Evolutionary conservation across 2,113 vertebrate genomes (phyloP), one percentile per base, ranked within the genome.

Genomic region (Lycaon pictus): DNA sequence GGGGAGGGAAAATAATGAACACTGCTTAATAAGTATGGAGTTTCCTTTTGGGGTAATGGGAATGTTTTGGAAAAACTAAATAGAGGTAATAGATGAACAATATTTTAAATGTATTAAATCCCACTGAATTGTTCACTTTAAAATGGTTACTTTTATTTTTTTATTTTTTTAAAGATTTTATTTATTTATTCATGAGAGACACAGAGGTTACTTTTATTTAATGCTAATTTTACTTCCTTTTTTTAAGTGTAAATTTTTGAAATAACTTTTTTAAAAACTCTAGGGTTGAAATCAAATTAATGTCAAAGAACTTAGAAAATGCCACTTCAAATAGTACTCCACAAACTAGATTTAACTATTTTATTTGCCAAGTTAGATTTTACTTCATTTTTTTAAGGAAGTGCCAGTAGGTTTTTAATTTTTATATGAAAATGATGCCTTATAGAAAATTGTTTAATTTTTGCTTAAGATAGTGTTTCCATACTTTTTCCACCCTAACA

Each of bases 401-500:
- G 62, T 32, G 71, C 2, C 63, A 55, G 32, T 43, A 87, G 87
- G 37, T 25, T 72, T 62, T 11, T 81, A 71, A 7, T 37, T 63
- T 71, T 90, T 77, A 95, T 37, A 95, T 85, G 77, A 90, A 56
- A 77, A 85, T 95, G 32, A n/a, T 82, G 27, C 32, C 25, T 62
- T 74, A 35, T 13, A 51, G 19, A 48, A 13, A 74, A 23, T 7
- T 63, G 27, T 63, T 72, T 53, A 53, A 27, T 63, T 92, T 81
- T 55, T 95, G n/a, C 72, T 72, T 27, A 19, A 81, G 43, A 63
- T 20, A 81, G 62, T 43, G 13, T 80, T 72, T 80, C 53, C 43
- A 15, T 53, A 82, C 3, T 65, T 74, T 80, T 88, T 56, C 48
- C 29, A 88, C 51, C 11, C 71, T 7, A 63, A 56, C 9, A 83